Percentiles rank a stretch among this genome's conserved stretches.
Evolutionary conservation across 2,888 invertebrate genomes (phyloP).

Genomic region (Aphrophora alni): DNA sequence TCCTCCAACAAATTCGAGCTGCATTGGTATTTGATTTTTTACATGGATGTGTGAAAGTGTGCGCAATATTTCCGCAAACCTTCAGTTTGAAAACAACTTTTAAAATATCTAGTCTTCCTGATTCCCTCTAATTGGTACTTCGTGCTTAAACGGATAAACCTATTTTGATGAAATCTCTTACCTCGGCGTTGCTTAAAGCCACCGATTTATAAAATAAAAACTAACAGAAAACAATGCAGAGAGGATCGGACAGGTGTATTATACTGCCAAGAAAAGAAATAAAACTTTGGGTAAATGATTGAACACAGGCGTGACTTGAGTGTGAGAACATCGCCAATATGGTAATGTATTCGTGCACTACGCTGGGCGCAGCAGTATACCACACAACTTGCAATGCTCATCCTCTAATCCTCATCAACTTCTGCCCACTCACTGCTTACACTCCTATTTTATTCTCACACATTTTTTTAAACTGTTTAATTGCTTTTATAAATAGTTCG

Average conservation of each 20-base stretch:
- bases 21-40: too few relatives aligned
- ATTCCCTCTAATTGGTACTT: too few relatives aligned
- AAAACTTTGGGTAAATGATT: neutral
- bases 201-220: too few relatives aligned
- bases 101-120: too few relatives aligned
- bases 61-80: too few relatives aligned
- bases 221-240: too few relatives aligned
- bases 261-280: neutral
- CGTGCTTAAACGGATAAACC: too few relatives aligned
- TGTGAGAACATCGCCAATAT: conserved; percentile 9
- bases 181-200: too few relatives aligned
- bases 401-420: neutral
- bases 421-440: neutral
- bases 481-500: neutral
- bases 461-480: neutral
- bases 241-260: neutral
- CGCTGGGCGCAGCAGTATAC: neutral
- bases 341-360: neutral
- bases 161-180: too few relatives aligned
- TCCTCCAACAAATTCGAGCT: too few relatives aligned
- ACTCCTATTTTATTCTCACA: neutral
- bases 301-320: neutral
- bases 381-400: neutral
- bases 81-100: too few relatives aligned
- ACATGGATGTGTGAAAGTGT: too few relatives aligned